Conservation (phyloP, 2,113 vertebrate genomes). For the Marcusenius ussheri region DNA sequence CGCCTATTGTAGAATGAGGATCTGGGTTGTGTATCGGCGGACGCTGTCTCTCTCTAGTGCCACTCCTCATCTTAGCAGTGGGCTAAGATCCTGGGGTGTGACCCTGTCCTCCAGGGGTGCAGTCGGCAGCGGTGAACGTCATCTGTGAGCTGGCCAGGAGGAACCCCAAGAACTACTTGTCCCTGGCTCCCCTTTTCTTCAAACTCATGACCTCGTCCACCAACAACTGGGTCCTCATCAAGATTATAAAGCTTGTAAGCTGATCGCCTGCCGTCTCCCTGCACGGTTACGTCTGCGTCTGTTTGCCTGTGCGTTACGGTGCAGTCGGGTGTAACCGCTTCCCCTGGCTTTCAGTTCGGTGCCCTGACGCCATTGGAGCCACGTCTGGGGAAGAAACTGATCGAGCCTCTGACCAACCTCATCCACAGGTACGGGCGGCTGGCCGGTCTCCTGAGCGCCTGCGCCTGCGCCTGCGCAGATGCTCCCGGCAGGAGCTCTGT, state of each 20-base stretch:
- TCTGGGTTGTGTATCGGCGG: not conserved
- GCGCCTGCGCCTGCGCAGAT: too few relatives aligned
- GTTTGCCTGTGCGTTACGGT: not conserved
- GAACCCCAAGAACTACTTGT: constrained; percentile 98
- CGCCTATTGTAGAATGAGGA: not conserved
- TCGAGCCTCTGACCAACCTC: constrained; percentile 93
- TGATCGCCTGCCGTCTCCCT: not conserved
- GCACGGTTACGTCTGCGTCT: not conserved
- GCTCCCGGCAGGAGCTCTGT: not conserved
- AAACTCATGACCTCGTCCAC: constrained; percentile 98
- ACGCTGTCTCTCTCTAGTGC: not conserved
- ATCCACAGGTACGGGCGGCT: constrained; percentile 80
- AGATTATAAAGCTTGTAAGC: constrained; percentile 95
- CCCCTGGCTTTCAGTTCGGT: constrained; percentile 71
- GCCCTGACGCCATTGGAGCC: constrained; percentile 96
- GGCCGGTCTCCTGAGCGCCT: not conserved
- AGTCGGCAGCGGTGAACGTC: constrained; percentile 95
- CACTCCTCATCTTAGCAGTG: not conserved
- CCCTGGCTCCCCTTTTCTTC: constrained; percentile 92
- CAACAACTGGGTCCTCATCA: constrained; percentile 99
- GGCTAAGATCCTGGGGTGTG: not conserved
- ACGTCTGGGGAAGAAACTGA: constrained; percentile 90
- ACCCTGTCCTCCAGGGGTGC: constrained; percentile 68
- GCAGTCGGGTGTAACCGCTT: not conserved
- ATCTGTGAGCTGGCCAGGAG: constrained; percentile 95